A percentile compares a stretch with the other conserved stretches of the same genome.
Evolutionary conservation across 2,113 vertebrate genomes (phyloP).

Genomic region (Saguinus imperator): DNA sequence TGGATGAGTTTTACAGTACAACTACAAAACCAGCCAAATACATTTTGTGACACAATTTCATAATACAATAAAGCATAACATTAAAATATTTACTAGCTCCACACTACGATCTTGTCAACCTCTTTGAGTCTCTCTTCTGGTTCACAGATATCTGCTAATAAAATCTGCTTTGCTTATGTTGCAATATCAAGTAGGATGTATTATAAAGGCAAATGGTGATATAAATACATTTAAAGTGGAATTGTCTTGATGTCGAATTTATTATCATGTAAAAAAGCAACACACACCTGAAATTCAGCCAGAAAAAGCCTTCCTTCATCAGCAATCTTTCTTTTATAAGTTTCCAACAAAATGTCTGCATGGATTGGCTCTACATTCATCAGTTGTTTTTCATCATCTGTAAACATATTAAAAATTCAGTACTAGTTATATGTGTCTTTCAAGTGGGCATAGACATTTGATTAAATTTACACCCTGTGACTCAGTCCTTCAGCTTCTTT

Average conservation of each 20-base stretch:
- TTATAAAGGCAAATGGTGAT: not conserved
- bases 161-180: not conserved
- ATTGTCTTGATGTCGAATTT: not conserved
- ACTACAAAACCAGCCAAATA: not conserved
- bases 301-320: constrained; percentile 96
- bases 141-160: not conserved
- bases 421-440: not conserved
- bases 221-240: not conserved
- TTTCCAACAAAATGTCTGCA: constrained; percentile 89
- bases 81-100: not conserved
- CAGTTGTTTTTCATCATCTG: constrained; percentile 90
- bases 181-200: not conserved
- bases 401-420: constrained; percentile 15
- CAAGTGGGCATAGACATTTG: not conserved
- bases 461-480: not conserved
- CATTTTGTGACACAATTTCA: not conserved
- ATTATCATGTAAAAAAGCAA: not conserved
- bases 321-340: constrained; percentile 93
- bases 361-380: constrained; percentile 92
- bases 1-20: not conserved
- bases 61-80: not conserved
- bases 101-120: not conserved
- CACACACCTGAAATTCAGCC: constrained; percentile 95
- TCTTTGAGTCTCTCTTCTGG: not conserved
- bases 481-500: not conserved